Percentiles rank a stretch among this genome's conserved stretches.
phyloP scores from a whole-genome alignment of 2,888 invertebrate genomes.

The Nomada flava region DNA sequence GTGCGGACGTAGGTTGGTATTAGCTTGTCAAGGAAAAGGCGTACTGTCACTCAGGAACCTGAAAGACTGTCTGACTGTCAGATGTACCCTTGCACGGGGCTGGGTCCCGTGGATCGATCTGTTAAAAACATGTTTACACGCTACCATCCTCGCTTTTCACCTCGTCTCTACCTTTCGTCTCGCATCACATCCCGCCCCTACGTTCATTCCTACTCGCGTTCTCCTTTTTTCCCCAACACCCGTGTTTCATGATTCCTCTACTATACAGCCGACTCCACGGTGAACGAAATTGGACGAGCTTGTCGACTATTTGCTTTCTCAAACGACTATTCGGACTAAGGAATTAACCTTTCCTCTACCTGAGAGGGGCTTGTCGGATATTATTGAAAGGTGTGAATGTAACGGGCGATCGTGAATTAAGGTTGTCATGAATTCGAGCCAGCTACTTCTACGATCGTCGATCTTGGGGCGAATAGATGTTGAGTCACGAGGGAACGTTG shows the following conservation, averaged over 20 bases:
- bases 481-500: background rate
- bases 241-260: conserved; percentile 8
- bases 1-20: conserved; percentile 81
- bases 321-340: conserved; percentile 20
- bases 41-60: conserved; percentile 77
- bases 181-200: conserved; percentile 21
- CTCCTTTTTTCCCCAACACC: conserved; percentile 2
- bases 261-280: conserved; percentile 27
- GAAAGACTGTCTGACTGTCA: conserved; percentile 75
- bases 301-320: conserved; percentile 54
- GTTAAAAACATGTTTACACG: conserved; percentile 82
- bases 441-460: background rate
- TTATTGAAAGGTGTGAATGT: conserved; percentile 30
- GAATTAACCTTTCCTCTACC: conserved; percentile 55
- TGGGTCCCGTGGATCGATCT: conserved; percentile 75
- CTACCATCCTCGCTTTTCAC: conserved; percentile 66
- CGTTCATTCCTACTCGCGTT: conserved; percentile 6
- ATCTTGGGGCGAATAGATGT: background rate
- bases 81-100: conserved; percentile 40
- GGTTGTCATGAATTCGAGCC: background rate
- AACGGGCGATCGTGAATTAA: conserved; percentile 21
- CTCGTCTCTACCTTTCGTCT: conserved; percentile 57
- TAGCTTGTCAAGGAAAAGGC: conserved; percentile 82
- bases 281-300: conserved; percentile 55
- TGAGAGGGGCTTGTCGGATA: conserved; percentile 5